phyloP scores from a whole-genome alignment of 2,113 vertebrate genomes.

The Pelecanus crispus region DNA sequence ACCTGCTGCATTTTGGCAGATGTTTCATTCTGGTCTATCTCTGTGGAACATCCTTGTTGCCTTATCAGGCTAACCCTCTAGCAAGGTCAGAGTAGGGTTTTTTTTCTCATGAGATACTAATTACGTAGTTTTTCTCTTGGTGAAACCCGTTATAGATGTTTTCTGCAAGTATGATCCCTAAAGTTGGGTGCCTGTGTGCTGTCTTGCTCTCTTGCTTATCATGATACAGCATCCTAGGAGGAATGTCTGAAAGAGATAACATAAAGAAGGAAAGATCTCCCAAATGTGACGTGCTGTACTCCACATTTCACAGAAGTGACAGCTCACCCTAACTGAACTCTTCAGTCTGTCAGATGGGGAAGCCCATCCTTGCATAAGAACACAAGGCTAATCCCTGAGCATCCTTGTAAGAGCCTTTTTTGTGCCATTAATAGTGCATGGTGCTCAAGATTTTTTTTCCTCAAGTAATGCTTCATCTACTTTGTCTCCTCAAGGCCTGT shows the following conservation, averaged over 20 bases:
- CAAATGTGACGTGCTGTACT: not conserved
- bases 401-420: slow-evolving; percentile 29
- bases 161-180: not conserved
- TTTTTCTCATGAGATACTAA: not conserved
- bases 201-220: not conserved
- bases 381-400: slow-evolving; percentile 11
- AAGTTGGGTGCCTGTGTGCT: not conserved
- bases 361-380: slow-evolving; percentile 3
- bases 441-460: not conserved
- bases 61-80: slow-evolving; percentile 2
- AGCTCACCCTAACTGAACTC: slow-evolving; percentile 14
- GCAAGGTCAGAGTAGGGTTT: not conserved
- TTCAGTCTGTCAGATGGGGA: not conserved
- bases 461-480: not conserved
- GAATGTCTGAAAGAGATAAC: slow-evolving; percentile 12
- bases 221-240: not conserved
- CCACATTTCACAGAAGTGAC: not conserved
- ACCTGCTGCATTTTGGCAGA: not conserved
- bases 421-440: slow-evolving; percentile 5
- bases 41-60: not conserved
- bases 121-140: not conserved
- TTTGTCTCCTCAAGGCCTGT: not conserved
- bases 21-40: slow-evolving; percentile 33
- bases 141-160: not conserved
- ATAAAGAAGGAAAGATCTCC: not conserved